Conservation (phyloP, 2,797 vertebrate species). For the Epinephelus malabaricus region DNA sequence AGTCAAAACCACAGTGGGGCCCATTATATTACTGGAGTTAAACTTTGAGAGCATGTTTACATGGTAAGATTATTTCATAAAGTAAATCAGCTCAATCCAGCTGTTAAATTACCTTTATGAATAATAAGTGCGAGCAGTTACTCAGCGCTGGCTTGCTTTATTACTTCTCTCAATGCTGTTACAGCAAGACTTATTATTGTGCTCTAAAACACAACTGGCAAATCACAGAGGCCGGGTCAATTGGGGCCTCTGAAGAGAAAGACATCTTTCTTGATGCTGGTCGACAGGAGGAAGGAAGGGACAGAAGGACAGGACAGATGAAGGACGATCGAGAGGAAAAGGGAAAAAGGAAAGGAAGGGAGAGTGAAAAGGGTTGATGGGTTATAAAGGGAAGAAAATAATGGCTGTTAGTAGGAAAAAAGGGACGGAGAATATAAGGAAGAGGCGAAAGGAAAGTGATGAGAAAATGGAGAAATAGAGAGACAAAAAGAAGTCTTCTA, state of each 20-base stretch:
- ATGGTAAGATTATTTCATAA: background rate
- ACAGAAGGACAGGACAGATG: background rate
- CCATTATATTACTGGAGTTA: slow-evolving; percentile 38
- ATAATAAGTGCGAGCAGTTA: slow-evolving; percentile 33
- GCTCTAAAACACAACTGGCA: slow-evolving; percentile 38
- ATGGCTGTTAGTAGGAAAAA: background rate
- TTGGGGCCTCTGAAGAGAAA: slow-evolving; percentile 28
- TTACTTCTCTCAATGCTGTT: slow-evolving; percentile 25
- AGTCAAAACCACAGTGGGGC: slow-evolving; percentile 40
- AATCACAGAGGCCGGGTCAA: slow-evolving; percentile 44
- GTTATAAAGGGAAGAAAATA: background rate
- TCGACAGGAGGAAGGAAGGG: background rate
- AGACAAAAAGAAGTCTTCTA: slow-evolving; percentile 17
- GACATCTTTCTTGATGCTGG: slow-evolving; percentile 9
- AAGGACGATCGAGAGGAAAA: background rate
- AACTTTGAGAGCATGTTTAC: slow-evolving; percentile 15
- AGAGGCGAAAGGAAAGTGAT: slow-evolving; percentile 3
- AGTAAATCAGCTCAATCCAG: slow-evolving; percentile 3
- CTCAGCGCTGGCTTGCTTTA: slow-evolving; percentile 29
- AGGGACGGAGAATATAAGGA: too few species aligned
- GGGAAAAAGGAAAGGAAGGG: background rate
- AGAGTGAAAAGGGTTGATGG: background rate
- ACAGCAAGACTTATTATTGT: slow-evolving; percentile 30
- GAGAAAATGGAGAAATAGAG: background rate
- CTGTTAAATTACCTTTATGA: slow-evolving; percentile 20